Conservation (phyloP, 2,888 invertebrate species). For the Lepidonotus clava region DNA sequence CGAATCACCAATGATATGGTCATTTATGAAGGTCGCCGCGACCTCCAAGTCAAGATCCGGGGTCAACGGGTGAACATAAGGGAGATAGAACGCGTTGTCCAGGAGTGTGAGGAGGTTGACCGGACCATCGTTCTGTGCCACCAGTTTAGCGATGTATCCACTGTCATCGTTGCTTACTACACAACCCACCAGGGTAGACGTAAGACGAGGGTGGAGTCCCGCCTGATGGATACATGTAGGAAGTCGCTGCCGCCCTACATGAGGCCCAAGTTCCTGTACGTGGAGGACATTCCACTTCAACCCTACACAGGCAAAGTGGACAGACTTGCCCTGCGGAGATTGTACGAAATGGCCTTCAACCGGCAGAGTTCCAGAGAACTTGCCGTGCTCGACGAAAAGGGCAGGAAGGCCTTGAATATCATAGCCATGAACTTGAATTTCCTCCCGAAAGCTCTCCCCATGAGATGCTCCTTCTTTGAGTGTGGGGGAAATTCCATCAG, state of each 20-base stretch:
- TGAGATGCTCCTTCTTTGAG: slow-evolving; percentile 69
- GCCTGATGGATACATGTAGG: slow-evolving; percentile 50
- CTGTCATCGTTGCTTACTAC: slow-evolving; percentile 61
- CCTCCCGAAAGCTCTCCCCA: slow-evolving; percentile 54
- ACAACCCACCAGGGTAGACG: slow-evolving; percentile 28
- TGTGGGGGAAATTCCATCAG: slow-evolving; percentile 70
- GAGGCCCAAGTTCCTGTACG: slow-evolving; percentile 83
- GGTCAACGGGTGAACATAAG: slow-evolving; percentile 86
- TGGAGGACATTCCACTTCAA: slow-evolving; percentile 87
- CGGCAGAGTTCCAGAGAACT: slow-evolving; percentile 59
- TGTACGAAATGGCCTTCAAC: slow-evolving; percentile 59
- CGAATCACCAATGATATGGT: slow-evolving; percentile 86
- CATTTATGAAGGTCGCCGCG: slow-evolving; percentile 85
- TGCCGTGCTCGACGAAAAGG: slow-evolving; percentile 58
- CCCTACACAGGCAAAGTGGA: slow-evolving; percentile 93
- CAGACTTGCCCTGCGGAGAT: slow-evolving; percentile 84
- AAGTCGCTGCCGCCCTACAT: slow-evolving; percentile 86
- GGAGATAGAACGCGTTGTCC: slow-evolving; percentile 85
- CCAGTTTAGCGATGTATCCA: slow-evolving; percentile 79
- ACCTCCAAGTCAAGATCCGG: slow-evolving; percentile 61
- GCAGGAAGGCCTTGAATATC: slow-evolving; percentile 59
- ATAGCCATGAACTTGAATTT: slow-evolving; percentile 60
- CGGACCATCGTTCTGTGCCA: slow-evolving; percentile 91
- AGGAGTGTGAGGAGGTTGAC: slow-evolving; percentile 83
- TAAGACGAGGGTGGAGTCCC: slow-evolving; percentile 3